Percentiles rank a stretch among this genome's conserved stretches.
Evolutionary conservation across 1,140 invertebrate genomes (phyloP).

Genomic region (Rhyzopertha dominica): DNA sequence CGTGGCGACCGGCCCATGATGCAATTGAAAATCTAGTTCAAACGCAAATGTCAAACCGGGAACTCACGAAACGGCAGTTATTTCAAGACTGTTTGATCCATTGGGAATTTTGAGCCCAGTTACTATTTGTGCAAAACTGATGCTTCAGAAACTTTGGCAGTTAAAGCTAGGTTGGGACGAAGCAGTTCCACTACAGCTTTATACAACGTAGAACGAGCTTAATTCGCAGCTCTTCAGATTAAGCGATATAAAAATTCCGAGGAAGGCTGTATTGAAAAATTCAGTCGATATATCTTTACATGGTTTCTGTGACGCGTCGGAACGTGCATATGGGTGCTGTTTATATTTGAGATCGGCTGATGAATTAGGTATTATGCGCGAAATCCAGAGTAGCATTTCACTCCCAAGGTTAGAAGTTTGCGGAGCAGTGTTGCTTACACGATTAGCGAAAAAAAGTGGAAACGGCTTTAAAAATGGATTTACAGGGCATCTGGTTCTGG

Average conservation of each 20-base stretch:
- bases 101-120: slow-evolving; percentile 29
- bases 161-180: slow-evolving; percentile 37
- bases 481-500: not conserved
- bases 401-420: slow-evolving; percentile 6
- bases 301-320: slow-evolving; percentile 33
- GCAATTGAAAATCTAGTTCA: slow-evolving; percentile 6
- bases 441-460: slow-evolving; percentile 1
- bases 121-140: slow-evolving; percentile 33
- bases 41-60: not conserved
- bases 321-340: slow-evolving; percentile 24
- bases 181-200: slow-evolving; percentile 16
- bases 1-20: slow-evolving; percentile 6
- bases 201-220: slow-evolving; percentile 23
- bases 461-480: not conserved
- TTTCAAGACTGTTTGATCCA: slow-evolving; percentile 22
- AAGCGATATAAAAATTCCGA: slow-evolving; percentile 16
- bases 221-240: slow-evolving; percentile 14
- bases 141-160: slow-evolving; percentile 39
- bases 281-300: slow-evolving; percentile 22
- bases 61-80: slow-evolving; percentile 22
- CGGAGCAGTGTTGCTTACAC: not conserved
- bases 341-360: too few relatives aligned
- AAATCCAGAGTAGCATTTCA: slow-evolving; percentile 25
- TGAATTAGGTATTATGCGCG: slow-evolving; percentile 23
- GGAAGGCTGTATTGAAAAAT: slow-evolving; percentile 3